Base-by-base conservation (phyloP, 2,888 invertebrate genomes). In the Epirrita christyi region DNA sequence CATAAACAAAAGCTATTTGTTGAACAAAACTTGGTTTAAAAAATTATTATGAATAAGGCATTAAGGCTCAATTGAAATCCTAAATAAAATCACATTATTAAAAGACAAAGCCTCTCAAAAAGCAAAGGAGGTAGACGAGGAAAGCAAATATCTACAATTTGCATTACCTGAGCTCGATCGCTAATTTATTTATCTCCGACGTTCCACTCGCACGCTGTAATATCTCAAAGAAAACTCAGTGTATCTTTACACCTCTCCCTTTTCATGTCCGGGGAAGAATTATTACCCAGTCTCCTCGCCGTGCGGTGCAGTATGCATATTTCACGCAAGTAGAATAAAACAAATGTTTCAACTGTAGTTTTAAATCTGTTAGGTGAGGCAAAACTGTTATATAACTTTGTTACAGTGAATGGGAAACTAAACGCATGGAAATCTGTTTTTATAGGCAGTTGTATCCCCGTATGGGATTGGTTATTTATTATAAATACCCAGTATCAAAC, bases 221-320 rank as follows among this genome's bases (percentile, higher is more conserved):
- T 59, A 59, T 59, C 50, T 59, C 59, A 59, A 59, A 59, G 54
- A 41, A 44, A 54, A 36, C 49, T 58, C 42, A 46, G 42, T 51
- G 50, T 50, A 50, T 54, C 54, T 59, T 50, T 46, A 45, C 54
- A 59, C 59, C 50, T 54, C 58, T 59, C 54, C 47, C 53, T 53
- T 53, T 59, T 42, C 50, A 46, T 46, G 59, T 54, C 54, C 46
- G 36, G 37, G 43, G 29, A 40, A 46, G 54, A 59, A 13, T 54
- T 59, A 59, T 59, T 7, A 36, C 53, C 37, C 44, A 54, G 54
- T 51, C 47, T 46, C 49, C 48, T 44, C 34, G 27, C 48, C 38
- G 42, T 44, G 38, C 44, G 49, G 37, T 49, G 59, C 59, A 59
- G 45, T 38, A 46, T 54, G 59, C 49, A 59, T 53, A 48, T 54